Base-by-base conservation (phyloP, 2,113 vertebrate species). In the Crotalus tigris region DNA sequence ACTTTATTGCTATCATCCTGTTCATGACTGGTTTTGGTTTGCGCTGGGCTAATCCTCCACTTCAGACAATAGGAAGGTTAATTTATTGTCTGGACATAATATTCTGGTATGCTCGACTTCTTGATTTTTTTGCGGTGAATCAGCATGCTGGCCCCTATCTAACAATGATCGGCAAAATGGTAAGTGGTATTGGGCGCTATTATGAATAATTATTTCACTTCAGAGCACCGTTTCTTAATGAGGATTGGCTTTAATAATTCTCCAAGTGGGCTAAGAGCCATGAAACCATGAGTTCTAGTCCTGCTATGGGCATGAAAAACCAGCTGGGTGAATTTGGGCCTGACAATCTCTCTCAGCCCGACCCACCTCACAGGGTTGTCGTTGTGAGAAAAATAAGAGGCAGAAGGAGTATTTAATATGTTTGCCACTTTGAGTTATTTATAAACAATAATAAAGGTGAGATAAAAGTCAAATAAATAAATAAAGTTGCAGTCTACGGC, bases 81-180 rank as follows among this genome's bases (percentile, higher is more conserved):
- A 96, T 98, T 93, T 99, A 99, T 97, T 99, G 98, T 93, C 96
- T 99, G 95, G 98, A 99, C 96, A 98, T 99, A 94, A 99, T 99
- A 97, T 99, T 99, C 97, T 99, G 99, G 99, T 99, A 98, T 55
- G 94, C 98, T 92, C 98, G 98, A 6, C 98, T 99, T 87, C 97
- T 99, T 95, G 99, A 99, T 95, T 98, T 99, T 92, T 98, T 99
- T 95, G 99, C 99, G 81, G 98, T 99, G 96, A 99, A 99, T 96
- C 98, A 99, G 94, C 98, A 99, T 92, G 99, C 99, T 88, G 99
- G 99, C 15, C 99, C 99, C 0, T 99, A 99, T 94, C 97, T 99
- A 95, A 99, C 98, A 93, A 99, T 99, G 98, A 99, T 99, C 95
- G 98, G 98, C 10, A 99, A 99, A 97, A 99, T 99, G 99, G 99